Evolutionary conservation across 2,113 vertebrate species (phyloP).

Genomic region (Sorex fumeus): DNA sequence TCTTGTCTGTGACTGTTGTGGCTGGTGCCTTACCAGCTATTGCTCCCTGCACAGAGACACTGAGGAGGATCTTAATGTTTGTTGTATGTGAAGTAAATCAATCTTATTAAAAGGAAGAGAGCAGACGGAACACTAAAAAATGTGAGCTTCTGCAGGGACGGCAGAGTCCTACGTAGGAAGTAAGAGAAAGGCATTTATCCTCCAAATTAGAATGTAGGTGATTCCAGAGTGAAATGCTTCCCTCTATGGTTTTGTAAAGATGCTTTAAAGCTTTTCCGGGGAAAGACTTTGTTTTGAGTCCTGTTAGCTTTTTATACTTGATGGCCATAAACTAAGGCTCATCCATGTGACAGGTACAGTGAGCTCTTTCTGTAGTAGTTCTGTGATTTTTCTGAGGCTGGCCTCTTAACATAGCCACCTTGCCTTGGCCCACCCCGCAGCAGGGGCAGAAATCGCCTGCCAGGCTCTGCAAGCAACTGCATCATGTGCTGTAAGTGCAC

Average conservation of each 20-base stretch:
- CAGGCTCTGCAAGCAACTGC: slow-evolving; percentile 17
- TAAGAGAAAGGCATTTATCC: too few species aligned
- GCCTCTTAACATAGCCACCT: slow-evolving; percentile 32
- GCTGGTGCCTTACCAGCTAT: slow-evolving; percentile 48
- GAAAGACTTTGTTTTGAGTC: slow-evolving; percentile 57
- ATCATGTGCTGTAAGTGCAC: background rate
- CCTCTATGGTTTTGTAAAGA: slow-evolving; percentile 51
- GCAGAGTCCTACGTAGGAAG: too few species aligned
- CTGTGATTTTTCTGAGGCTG: background rate
- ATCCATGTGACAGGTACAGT: background rate
- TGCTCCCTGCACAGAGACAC: slow-evolving; percentile 16
- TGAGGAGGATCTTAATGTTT: slow-evolving; percentile 48
- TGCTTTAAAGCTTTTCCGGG: slow-evolving; percentile 55
- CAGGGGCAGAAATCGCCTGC: slow-evolving; percentile 63
- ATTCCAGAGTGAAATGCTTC: too few species aligned
- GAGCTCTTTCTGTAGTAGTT: background rate
- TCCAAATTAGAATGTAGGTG: too few species aligned
- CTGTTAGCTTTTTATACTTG: slow-evolving; percentile 50
- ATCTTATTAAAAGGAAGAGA: too few species aligned
- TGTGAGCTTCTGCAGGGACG: too few species aligned
- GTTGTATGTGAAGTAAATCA: too few species aligned
- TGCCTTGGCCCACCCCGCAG: slow-evolving; percentile 46
- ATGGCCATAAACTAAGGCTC: slow-evolving; percentile 47
- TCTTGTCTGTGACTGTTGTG: slow-evolving; percentile 35
- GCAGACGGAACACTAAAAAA: too few species aligned